Evolutionary conservation across 2,888 invertebrate species (phyloP).

Genomic region (Drosophila neutralis): DNA sequence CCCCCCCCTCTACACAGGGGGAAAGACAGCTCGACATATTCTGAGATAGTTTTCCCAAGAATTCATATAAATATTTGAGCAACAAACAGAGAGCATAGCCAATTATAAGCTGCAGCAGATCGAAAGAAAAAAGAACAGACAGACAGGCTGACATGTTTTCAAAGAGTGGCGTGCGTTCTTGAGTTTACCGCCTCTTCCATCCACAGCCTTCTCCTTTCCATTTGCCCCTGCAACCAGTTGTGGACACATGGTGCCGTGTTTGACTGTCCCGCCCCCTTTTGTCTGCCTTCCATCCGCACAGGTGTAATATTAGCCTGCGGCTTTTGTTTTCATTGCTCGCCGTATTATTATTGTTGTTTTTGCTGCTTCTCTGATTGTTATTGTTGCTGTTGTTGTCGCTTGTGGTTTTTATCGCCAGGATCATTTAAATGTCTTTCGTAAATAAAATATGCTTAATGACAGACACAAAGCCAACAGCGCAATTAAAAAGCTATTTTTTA

Average conservation of each 20-base stretch:
- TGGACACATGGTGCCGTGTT: conserved; percentile 18
- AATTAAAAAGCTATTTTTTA: conserved; percentile 43
- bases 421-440: conserved; percentile 65
- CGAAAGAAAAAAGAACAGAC: neutral
- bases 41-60: conserved; percentile 46
- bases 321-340: conserved; percentile 61
- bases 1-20: neutral
- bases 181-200: neutral
- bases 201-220: neutral
- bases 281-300: conserved; percentile 34
- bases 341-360: conserved; percentile 29
- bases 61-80: conserved; percentile 65
- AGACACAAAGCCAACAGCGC: conserved; percentile 26
- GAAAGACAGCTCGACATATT: conserved; percentile 15
- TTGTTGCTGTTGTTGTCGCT: conserved; percentile 19
- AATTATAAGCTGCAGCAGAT: conserved; percentile 52
- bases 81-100: conserved; percentile 39
- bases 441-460: conserved; percentile 70
- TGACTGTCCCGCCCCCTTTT: conserved; percentile 16
- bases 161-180: neutral
- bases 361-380: neutral
- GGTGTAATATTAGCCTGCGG: conserved; percentile 72
- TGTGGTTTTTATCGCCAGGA: conserved; percentile 62
- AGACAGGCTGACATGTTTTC: conserved; percentile 16
- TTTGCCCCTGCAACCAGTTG: conserved; percentile 15